phyloP scores from a whole-genome alignment of 2,888 invertebrate species.

The Homarus gammarus region DNA sequence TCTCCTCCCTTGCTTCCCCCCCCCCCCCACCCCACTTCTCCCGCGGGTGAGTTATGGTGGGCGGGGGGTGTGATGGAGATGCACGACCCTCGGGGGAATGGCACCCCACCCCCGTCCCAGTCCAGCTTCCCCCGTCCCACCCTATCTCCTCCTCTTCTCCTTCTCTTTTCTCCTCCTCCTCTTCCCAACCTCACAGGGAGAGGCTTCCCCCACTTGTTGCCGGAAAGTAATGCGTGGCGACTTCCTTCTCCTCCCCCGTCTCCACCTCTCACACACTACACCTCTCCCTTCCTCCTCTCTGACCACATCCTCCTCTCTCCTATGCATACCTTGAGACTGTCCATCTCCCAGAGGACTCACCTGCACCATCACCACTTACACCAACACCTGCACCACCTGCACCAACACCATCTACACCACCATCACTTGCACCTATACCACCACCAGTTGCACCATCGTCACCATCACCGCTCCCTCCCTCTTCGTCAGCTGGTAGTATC shows the following conservation, averaged over 20 bases:
- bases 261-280: not conserved
- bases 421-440: too few species aligned
- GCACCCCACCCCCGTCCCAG: not conserved
- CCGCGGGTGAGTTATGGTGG: not conserved
- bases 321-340: not conserved
- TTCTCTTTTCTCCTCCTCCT: not conserved
- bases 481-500: too few species aligned
- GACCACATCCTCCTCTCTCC: not conserved
- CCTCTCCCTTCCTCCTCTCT: not conserved
- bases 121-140: not conserved
- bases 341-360: too few species aligned
- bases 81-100: not conserved
- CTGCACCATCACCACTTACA: too few species aligned
- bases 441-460: too few species aligned
- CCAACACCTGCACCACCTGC: too few species aligned
- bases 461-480: too few species aligned
- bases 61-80: not conserved
- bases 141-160: not conserved
- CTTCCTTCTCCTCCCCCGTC: not conserved
- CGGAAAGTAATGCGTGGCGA: constrained; percentile 2
- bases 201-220: not conserved
- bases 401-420: too few species aligned
- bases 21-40: not conserved
- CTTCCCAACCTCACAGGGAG: not conserved
- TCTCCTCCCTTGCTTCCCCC: not conserved